Evolutionary conservation across 2,113 vertebrate genomes (phyloP), one percentile per base, ranked within the genome.

Genomic region (Psilopsiagon aymara): DNA sequence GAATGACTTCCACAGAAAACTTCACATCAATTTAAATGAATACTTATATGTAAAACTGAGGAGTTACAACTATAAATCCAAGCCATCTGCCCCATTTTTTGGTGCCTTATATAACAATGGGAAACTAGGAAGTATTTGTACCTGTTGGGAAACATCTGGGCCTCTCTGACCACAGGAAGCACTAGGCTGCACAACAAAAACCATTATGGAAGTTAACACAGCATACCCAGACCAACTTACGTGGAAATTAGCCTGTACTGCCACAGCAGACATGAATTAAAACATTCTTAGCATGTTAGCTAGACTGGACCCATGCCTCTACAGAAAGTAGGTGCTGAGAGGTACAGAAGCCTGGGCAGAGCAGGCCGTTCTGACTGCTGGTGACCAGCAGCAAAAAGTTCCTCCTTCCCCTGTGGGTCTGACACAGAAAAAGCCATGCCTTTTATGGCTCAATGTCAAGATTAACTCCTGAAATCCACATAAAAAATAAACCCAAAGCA

Each of bases 401-500:
- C 60, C 69, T 63, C 87, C 70, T 52, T 43, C 43, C 28, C 21
- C 37, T 15, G 37, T 5, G 60, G 46, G 76, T 81, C 0, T 24
- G 78, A 75, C n/a, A 41, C 29, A 68, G 74, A 52, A 88, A 83
- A 89, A 60, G 55, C 77, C 3, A 0, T 60, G 80, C 73, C 73
- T 71, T 63, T 93, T 90, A 68, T 39, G 78, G 52, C 77, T 96
- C 94, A 86, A 17, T 59, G 75, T 68, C 89, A 76, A 82, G 74
- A 94, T 77, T 85, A 95, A 87, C 59, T 91, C 62, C 68, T 0
- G 1, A 39, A 77, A 82, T 19, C 74, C 87, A 52, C 75, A 21
- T 46, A 60, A 94, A 95, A 95, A 95, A 94, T 51, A 85, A 94
- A 96, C 90, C 57, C 81, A 85, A 95, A 94, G 49, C 35, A 96